phyloP scores from a whole-genome alignment of 2,797 vertebrate genomes.

The Lutjanus campechanus region DNA sequence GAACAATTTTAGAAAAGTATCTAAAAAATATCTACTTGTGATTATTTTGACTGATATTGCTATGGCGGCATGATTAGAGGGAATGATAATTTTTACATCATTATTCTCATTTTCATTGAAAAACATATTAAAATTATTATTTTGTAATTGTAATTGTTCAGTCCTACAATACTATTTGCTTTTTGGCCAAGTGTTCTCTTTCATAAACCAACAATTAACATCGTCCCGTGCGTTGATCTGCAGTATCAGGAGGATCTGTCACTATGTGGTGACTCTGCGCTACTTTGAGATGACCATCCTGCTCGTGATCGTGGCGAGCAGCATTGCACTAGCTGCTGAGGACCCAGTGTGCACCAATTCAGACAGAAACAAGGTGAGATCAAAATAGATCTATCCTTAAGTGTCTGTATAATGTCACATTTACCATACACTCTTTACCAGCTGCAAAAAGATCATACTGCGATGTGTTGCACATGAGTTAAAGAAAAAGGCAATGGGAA shows the following conservation, averaged over 20 bases:
- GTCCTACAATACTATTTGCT: neutral
- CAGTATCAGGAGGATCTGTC: constrained; percentile 95
- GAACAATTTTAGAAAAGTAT: too few species aligned
- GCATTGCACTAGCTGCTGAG: constrained; percentile 96
- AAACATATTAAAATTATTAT: too few species aligned
- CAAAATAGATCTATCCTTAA: neutral
- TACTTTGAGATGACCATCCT: constrained; percentile 99
- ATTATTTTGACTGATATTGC: too few species aligned
- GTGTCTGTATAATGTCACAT: neutral
- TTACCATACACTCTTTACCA: neutral
- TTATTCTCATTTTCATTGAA: too few species aligned
- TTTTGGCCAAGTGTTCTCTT: neutral
- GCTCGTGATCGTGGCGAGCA: constrained; percentile 98
- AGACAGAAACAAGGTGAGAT: constrained; percentile 94
- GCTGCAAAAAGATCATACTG: neutral
- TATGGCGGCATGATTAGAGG: too few species aligned
- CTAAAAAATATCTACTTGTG: too few species aligned
- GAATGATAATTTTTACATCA: too few species aligned
- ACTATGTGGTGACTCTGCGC: constrained; percentile 95
- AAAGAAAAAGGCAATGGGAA: neutral
- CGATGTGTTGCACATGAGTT: neutral
- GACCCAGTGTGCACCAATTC: constrained; percentile 97
- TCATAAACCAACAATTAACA: neutral
- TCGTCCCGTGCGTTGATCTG: neutral
- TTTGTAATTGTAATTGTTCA: too few species aligned